Percentiles rank a stretch among this genome's conserved stretches.
These are phyloP conservation scores for Drosophila auraria DNA, from an alignment of 1,140 invertebrate genomes.

Conservation along the genomic window DNA sequence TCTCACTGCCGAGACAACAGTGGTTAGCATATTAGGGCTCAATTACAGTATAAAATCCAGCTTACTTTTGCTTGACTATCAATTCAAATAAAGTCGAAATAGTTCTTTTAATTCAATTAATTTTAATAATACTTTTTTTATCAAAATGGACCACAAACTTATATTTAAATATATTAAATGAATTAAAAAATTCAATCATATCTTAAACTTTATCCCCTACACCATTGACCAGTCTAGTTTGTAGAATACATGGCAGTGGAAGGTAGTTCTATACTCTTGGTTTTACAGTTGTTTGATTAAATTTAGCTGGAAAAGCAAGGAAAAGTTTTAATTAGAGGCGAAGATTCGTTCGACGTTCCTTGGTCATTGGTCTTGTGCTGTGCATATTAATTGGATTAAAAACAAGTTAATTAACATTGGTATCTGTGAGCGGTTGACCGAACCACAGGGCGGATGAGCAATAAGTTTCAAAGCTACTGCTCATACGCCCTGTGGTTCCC, in stretches of 20 bases:
- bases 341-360: slow-evolving; percentile 28
- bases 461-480: slow-evolving; percentile 4
- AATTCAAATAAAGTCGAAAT: no score
- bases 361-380: slow-evolving; percentile 40
- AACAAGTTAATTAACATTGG: slow-evolving; percentile 53
- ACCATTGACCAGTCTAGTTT: slow-evolving; percentile 15
- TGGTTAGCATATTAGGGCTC: background rate
- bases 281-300: slow-evolving; percentile 69
- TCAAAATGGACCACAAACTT: background rate
- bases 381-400: slow-evolving; percentile 56
- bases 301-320: slow-evolving; percentile 46
- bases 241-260: background rate
- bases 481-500: slow-evolving; percentile 25
- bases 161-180: background rate
- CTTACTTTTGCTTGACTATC: no score
- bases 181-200: background rate
- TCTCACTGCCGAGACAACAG: no score
- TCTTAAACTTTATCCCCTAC: background rate
- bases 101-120: no score
- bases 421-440: slow-evolving; percentile 36
- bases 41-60: no score
- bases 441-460: slow-evolving; percentile 34
- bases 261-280: slow-evolving; percentile 23
- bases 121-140: no score
- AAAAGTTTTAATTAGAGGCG: slow-evolving; percentile 75